Evolutionary conservation across 2,113 vertebrate species (phyloP), one percentile per base, ranked within the genome.

Genomic region (Mormyrus lacerda): DNA sequence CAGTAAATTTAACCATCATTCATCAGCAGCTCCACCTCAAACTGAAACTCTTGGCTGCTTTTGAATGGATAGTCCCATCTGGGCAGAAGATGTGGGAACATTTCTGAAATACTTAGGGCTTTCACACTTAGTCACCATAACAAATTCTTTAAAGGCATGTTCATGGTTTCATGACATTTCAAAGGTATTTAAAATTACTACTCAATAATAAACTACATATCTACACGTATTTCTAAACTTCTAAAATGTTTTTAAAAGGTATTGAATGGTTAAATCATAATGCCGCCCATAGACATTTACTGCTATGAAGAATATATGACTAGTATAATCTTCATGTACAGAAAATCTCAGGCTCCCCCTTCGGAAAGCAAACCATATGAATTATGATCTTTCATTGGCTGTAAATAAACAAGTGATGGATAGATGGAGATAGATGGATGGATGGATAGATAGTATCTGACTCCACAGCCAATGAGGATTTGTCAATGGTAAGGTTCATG

Each of bases 401-500:
- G 53, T 55, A 55, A 55, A 53, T 53, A 19, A 53, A 53, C 1
- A 19, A 19, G 51, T 5, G 17, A 53, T 4, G 1, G 17, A 53
- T 3, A 50, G 48, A 50, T 1, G n/a, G n/a, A 13, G 48, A 50
- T 13, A 13, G 48, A 50, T 4, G 1, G 50, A 51, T 51, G 4
- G 51, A 53, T 50, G 3, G 48, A 50, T 50, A 15, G 48, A 50
- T 50, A 13, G 50, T 82, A 99, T 98, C 98, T 58, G 98, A 98
- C 91, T 99, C 98, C 0, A 99, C 98, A 90, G 99, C 98, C 91
- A 99, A 93, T 0, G 97, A 99, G 91, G 97, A 97, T 90, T 97
- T 99, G 92, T 99, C 98, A 0, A 99, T 99, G 89, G 95, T 95
- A 91, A 99, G 93, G 94, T 99, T 98, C 97, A 98, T 98, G 79